A percentile compares a stretch with the other conserved stretches of the same genome.
Evolutionary conservation across 2,113 vertebrate genomes (phyloP).

Genomic region (Rafetus swinhoei): DNA sequence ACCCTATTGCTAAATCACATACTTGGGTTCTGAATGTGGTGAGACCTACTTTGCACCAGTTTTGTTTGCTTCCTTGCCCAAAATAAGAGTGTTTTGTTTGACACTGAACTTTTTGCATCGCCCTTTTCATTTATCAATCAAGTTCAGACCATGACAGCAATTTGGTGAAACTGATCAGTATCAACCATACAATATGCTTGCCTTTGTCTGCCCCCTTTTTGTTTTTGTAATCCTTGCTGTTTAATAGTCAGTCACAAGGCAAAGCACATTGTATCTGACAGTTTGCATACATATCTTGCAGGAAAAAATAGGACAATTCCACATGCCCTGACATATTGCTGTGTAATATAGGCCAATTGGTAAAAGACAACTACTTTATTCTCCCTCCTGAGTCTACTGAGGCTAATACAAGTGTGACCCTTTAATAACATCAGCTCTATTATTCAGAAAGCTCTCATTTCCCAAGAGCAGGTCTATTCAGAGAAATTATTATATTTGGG

Average conservation of each 20-base stretch:
- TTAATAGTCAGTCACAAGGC: background rate
- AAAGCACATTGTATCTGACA: conserved; percentile 50
- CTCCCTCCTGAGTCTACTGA: conserved; percentile 57
- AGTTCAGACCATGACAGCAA: background rate
- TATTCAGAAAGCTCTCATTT: conserved; percentile 53
- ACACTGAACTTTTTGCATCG: background rate
- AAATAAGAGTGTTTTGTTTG: background rate
- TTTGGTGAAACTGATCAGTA: background rate
- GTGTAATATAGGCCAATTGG: conserved; percentile 69
- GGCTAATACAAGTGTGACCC: conserved; percentile 47
- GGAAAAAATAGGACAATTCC: conserved; percentile 67
- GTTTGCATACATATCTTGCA: conserved; percentile 51
- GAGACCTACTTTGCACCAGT: background rate
- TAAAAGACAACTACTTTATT: conserved; percentile 61
- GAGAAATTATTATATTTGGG: conserved; percentile 10
- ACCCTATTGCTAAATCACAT: background rate
- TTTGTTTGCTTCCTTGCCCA: background rate
- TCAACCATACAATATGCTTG: background rate
- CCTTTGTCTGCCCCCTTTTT: background rate
- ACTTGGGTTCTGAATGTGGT: background rate
- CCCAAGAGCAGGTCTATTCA: conserved; percentile 26
- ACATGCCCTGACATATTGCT: conserved; percentile 46
- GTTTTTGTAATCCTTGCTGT: background rate
- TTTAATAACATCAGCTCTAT: conserved; percentile 40
- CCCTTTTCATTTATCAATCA: background rate